Percentiles rank a stretch among this genome's conserved stretches.
These are phyloP conservation scores for Potorous gilbertii DNA, from an alignment of 2,797 vertebrate genomes.

Conservation along the genomic window DNA sequence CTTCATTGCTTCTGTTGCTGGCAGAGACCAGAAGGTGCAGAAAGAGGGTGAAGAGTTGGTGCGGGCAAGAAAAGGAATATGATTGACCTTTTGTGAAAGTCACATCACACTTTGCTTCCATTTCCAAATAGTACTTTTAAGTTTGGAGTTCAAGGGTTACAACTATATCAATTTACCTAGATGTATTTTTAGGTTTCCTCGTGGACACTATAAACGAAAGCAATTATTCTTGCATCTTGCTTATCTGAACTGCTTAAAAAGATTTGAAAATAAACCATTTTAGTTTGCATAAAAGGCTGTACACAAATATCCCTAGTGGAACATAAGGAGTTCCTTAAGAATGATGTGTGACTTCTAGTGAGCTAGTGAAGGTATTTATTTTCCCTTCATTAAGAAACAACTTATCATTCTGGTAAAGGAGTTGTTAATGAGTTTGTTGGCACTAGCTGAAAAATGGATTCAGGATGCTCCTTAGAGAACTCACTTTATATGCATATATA, in stretches of 20 bases:
- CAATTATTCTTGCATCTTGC: not conserved
- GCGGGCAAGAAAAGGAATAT: not conserved
- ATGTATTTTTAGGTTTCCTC: not conserved
- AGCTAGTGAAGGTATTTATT: conserved; percentile 82
- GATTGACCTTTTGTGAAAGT: not conserved
- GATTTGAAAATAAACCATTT: conserved; percentile 72
- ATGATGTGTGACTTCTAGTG: conserved; percentile 81
- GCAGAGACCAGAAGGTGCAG: not conserved
- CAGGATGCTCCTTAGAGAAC: conserved; percentile 82
- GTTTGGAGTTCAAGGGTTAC: not conserved
- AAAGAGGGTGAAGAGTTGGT: not conserved
- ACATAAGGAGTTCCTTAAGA: conserved; percentile 82
- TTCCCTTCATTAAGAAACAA: conserved; percentile 84
- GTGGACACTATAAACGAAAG: not conserved
- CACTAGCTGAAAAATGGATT: conserved; percentile 83
- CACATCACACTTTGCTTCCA: not conserved
- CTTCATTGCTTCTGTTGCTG: conserved; percentile 10
- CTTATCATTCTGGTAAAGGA: conserved; percentile 84
- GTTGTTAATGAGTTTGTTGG: conserved; percentile 84
- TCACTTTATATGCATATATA: conserved; percentile 79
- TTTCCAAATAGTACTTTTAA: not conserved
- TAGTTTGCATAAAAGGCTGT: conserved; percentile 78
- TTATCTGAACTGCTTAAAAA: conserved; percentile 45
- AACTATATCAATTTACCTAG: not conserved
- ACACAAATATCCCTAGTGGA: conserved; percentile 79